A percentile compares a stretch with the other conserved stretches of the same genome.
phyloP scores from a whole-genome alignment of 2,888 invertebrate genomes.

The Lepidochrysops patricia region DNA sequence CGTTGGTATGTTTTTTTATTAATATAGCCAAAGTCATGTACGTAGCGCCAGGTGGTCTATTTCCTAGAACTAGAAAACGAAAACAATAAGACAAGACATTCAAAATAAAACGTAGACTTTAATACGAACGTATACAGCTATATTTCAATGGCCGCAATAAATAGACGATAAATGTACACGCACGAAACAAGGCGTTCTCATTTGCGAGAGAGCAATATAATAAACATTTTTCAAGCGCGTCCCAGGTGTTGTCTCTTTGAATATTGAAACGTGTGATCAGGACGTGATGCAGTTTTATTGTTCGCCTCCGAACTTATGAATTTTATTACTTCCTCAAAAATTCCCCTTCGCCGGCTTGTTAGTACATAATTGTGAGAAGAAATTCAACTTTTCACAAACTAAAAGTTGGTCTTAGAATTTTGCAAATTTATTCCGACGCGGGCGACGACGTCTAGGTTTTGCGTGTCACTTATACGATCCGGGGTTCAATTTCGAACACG shows the following conservation, averaged over 20 bases:
- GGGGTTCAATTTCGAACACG: neutral
- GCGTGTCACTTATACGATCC: neutral
- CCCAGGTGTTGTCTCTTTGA: constrained; percentile 64
- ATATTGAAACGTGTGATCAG: constrained; percentile 69
- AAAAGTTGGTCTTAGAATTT: constrained; percentile 9
- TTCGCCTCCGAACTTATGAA: constrained; percentile 55
- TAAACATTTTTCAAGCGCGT: constrained; percentile 60
- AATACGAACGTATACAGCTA: constrained; percentile 15
- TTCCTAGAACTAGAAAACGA: neutral
- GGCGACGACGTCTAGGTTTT: neutral
- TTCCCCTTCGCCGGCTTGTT: constrained; percentile 24
- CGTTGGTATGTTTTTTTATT: no score
- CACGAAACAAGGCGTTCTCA: constrained; percentile 38
- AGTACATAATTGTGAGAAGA: constrained; percentile 15
- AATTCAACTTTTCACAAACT: constrained; percentile 1
- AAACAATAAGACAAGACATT: neutral
- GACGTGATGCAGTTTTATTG: constrained; percentile 72
- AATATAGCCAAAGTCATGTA: neutral
- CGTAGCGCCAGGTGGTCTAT: neutral
- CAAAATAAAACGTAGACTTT: neutral
- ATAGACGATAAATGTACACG: constrained; percentile 11
- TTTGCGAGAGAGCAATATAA: constrained; percentile 58
- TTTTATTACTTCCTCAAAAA: constrained; percentile 52
- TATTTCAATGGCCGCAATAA: constrained; percentile 22
- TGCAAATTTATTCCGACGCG: constrained; percentile 10